Evolutionary conservation across 2,888 invertebrate species (phyloP).

Genomic region (Listrodromus nycthemerus): DNA sequence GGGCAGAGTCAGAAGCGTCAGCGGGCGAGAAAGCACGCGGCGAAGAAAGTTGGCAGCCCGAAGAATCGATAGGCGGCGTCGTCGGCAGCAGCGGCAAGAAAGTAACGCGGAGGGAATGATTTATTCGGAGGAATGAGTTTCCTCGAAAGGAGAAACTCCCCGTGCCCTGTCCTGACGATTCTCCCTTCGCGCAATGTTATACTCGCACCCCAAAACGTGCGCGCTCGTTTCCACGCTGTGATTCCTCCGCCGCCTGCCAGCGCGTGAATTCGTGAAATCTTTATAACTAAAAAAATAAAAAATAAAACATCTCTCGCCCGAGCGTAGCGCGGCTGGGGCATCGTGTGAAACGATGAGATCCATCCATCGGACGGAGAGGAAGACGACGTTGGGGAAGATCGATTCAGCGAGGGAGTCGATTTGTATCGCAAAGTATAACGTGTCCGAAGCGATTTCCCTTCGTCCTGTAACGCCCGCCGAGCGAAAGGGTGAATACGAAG

Average conservation of each 20-base stretch:
- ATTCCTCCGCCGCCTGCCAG: slow-evolving; percentile 35
- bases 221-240: slow-evolving; percentile 29
- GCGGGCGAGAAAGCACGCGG: slow-evolving; percentile 21
- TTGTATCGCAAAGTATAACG: background rate
- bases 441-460: background rate
- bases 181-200: slow-evolving; percentile 12
- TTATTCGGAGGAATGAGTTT: slow-evolving; percentile 66
- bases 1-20: too few relatives aligned
- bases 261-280: slow-evolving; percentile 43
- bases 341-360: background rate
- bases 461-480: background rate
- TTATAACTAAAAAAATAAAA: slow-evolving; percentile 27
- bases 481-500: slow-evolving; percentile 18
- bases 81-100: slow-evolving; percentile 22
- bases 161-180: slow-evolving; percentile 21
- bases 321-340: background rate
- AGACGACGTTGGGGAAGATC: background rate
- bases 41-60: slow-evolving; percentile 59
- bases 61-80: slow-evolving; percentile 65
- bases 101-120: slow-evolving; percentile 60
- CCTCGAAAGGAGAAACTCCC: slow-evolving; percentile 55
- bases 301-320: slow-evolving; percentile 22
- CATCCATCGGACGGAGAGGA: background rate
- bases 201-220: slow-evolving; percentile 3
- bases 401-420: background rate